Base-by-base conservation (phyloP, 2,888 invertebrate species). In the Drosophila anomalata region DNA sequence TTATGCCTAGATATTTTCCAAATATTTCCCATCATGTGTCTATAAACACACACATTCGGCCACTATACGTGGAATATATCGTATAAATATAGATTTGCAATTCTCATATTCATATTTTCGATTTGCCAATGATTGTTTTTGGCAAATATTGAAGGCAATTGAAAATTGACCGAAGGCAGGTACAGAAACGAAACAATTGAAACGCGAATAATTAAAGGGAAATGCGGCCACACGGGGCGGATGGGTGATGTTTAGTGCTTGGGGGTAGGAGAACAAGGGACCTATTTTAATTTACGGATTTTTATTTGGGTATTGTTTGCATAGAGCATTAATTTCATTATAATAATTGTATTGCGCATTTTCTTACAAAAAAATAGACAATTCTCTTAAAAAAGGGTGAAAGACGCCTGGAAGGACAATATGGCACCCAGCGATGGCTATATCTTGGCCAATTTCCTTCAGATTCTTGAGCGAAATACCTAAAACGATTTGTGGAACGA, bases 121-220 rank as follows among this genome's bases (percentile, higher is more conserved):
- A 67, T 67, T 71, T 67, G 56, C 76, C 87, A 78, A 71, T 79
- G 87, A 87, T 79, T 87, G 79, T 80, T 80, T 65, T 65, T 78
- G 79, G 79, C 88, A 85, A 78, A 85, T 79, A 72, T 81, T 85
- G 73, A 78, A 81, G 82, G 79, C 79, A 79, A 87, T 87, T 70
- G 57, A 85, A 81, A 75, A 50, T 78, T 55, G 70, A 65, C 31
- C 56, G 59, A 63, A 79, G 77, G 62, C 75, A 59, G 46, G 63
- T 55, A 69, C 69, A 63, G 63, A 48, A 56, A 9, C 57, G 17
- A 42, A 63, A 68, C 55, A 65, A 65, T 65, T 46, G 69, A 65
- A 69, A 46, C 39, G 31, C n/a, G 33, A 12, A 22, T 54, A 68
- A 39, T 69, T 9, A 60, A 24, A 24, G 8, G n/a, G 11, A 24